Conservation (phyloP, 2,113 vertebrate species). For the Protobothrops flavoviridis region DNA sequence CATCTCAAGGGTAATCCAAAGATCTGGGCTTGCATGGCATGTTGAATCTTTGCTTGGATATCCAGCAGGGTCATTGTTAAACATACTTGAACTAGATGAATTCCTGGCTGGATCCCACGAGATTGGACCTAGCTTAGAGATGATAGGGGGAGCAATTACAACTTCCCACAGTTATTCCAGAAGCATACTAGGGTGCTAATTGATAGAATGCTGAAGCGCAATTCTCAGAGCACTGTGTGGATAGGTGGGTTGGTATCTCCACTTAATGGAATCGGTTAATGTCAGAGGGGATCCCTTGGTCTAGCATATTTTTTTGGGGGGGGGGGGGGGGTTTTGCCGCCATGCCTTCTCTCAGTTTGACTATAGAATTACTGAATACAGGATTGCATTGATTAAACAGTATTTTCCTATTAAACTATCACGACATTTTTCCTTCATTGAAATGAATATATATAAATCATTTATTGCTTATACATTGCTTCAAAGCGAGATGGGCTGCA, state of each 20-base stretch:
- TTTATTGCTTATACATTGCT: not conserved
- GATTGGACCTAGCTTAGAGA: not conserved
- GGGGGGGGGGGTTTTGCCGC: no score
- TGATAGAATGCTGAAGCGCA: not conserved
- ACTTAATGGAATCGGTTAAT: not conserved
- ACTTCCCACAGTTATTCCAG: not conserved
- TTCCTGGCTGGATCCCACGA: not conserved
- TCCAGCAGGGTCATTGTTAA: no score
- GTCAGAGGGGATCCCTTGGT: not conserved
- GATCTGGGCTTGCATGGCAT: not conserved
- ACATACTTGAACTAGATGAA: not conserved
- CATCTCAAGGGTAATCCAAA: not conserved
- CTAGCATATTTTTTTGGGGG: not conserved
- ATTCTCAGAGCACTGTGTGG: not conserved
- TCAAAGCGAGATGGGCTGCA: not conserved
- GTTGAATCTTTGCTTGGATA: not conserved
- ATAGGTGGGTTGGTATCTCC: not conserved
- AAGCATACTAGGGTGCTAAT: not conserved
- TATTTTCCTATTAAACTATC: not conserved
- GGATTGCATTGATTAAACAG: not conserved
- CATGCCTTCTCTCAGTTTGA: not conserved
- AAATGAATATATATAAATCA: not conserved
- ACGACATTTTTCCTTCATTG: not conserved
- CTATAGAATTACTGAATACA: not conserved
- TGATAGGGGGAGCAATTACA: not conserved